These are phyloP conservation scores for Mesoclemmys tuberculata DNA, from an alignment of 2,113 vertebrate genomes.

Conservation along the genomic window DNA sequence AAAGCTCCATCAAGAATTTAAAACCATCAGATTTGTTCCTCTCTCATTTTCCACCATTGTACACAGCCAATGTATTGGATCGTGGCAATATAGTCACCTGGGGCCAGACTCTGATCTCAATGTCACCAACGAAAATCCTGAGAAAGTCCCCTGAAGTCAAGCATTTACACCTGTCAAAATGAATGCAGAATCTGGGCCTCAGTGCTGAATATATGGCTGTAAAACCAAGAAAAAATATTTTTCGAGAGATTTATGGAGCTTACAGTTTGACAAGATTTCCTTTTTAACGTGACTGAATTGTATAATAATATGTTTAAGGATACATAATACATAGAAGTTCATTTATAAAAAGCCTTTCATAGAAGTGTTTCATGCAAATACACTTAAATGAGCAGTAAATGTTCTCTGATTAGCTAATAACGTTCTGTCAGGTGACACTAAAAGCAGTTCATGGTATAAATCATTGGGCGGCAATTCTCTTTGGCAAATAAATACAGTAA, in stretches of 20 bases:
- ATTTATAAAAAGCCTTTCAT: neutral
- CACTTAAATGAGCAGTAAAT: neutral
- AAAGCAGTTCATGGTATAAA: rapidly evolving
- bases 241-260: neutral
- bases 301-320: neutral
- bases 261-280: neutral
- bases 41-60: neutral
- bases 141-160: neutral
- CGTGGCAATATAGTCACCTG: neutral
- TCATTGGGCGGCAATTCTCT: neutral
- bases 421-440: neutral
- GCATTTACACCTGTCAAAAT: neutral
- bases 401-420: neutral
- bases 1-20: neutral
- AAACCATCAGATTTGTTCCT: neutral
- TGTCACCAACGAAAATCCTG: neutral
- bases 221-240: neutral
- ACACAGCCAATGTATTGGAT: neutral
- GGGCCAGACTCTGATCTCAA: neutral
- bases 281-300: neutral
- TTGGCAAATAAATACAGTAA: neutral
- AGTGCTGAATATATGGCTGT: neutral
- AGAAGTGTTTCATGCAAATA: neutral
- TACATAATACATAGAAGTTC: neutral
- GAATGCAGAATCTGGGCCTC: neutral